phyloP scores from a whole-genome alignment of 2,113 vertebrate genomes.

The Capreolus pygargus region DNA sequence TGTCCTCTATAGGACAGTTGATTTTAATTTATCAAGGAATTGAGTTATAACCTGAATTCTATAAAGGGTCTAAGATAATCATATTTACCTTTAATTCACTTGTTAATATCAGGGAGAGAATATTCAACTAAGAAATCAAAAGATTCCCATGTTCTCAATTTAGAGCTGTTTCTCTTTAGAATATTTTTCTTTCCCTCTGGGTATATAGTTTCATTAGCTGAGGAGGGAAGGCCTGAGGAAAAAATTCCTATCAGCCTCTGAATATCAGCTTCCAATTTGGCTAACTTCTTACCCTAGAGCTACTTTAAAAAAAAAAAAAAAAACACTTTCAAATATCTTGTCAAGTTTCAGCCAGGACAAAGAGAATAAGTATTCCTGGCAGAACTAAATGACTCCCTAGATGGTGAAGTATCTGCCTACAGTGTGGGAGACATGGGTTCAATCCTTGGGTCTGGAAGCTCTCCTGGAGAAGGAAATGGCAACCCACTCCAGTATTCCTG shows the following conservation, averaged over 20 bases:
- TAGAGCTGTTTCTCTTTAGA: neutral
- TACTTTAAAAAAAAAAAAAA: neutral
- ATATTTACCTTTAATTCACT: neutral
- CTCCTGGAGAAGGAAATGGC: too few species aligned
- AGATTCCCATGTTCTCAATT: neutral
- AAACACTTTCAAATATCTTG: neutral
- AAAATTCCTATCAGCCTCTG: neutral
- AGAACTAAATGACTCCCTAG: neutral
- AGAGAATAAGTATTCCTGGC: neutral
- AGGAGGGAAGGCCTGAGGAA: neutral
- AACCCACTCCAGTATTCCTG: too few species aligned
- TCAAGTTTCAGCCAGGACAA: neutral
- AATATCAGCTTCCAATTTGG: neutral
- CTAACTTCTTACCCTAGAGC: neutral
- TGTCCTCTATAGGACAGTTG: neutral
- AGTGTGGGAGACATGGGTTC: too few species aligned
- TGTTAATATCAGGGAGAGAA: neutral
- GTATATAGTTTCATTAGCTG: neutral
- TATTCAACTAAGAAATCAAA: neutral
- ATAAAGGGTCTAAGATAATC: neutral
- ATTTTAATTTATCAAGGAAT: neutral
- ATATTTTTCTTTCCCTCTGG: neutral
- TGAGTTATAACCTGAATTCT: neutral
- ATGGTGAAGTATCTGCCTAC: too few species aligned
- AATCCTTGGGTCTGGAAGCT: too few species aligned